Base-by-base conservation (phyloP, 2,797 vertebrate species). In the Lacerta agilis region DNA sequence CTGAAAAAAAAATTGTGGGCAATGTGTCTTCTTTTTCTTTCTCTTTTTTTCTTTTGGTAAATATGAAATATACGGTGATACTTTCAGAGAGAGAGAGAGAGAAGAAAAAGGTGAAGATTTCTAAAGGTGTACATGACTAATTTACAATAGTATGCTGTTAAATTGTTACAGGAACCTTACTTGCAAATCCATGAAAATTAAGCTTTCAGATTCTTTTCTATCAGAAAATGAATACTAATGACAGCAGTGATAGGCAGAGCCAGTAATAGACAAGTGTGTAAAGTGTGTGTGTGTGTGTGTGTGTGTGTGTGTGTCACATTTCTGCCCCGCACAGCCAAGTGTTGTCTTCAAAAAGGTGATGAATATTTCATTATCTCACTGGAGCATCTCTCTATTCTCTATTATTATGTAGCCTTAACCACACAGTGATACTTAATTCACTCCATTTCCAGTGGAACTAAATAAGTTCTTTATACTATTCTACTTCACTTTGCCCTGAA, bases 361-460 rank as follows among this genome's bases (percentile, higher is more conserved):
- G 27, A 92, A 90, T 91, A 93, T 94, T 95, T 92, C 75, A 95
- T 92, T 91, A 84, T 69, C 75, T 43, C 67, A 86, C 7, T 88
- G 83, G 76, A 93, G 55, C 71, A 87, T 88, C 81, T 80, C 81
- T 38, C 33, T 33, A 33, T 33, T 33, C 33, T 33, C 82, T 88
- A 88, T 92, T 91, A 90, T 71, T 73, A 36, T 91, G 85, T 79
- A 76, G 33, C 29, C 87, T 89, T 91, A 79, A 77, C 86, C 93
- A 33, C 15, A 82, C 8, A 85, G 64, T 61, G 85, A 84, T 79
- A 79, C 38, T 79, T 79, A 80, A 79, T 79, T 83, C 66, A 86
- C 58, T 73, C 89, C 2, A 84, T 88, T 91, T 91, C 86, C 49
- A 91, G 75, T 84, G 79, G 86, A 93, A 88, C 82, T 87, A 92